Conservation (phyloP, 2,888 invertebrate species). For the Campoplex nolae region DNA sequence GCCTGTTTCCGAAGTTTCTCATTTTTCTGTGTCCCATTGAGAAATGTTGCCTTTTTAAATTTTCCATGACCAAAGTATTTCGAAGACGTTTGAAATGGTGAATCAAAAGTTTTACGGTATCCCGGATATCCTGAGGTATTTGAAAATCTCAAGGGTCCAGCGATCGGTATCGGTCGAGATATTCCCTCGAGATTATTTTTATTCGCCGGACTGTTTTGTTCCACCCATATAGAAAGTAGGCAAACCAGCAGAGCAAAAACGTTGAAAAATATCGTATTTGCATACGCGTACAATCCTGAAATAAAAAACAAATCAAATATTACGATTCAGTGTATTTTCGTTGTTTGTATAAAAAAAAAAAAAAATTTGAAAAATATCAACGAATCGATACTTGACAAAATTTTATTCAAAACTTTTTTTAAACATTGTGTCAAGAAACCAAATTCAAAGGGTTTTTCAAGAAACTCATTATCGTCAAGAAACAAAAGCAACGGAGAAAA, state of each 20-base stretch:
- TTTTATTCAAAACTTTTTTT: no score
- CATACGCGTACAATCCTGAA: slow-evolving; percentile 74
- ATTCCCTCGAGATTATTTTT: slow-evolving; percentile 25
- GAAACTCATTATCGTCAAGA: no score
- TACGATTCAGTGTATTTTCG: no score
- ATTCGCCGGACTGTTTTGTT: slow-evolving; percentile 67
- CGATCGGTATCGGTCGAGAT: slow-evolving; percentile 36
- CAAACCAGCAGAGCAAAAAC: slow-evolving; percentile 74
- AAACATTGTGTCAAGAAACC: no score
- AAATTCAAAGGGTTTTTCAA: no score
- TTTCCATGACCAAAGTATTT: slow-evolving; percentile 13
- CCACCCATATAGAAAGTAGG: slow-evolving; percentile 76
- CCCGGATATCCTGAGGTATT: slow-evolving; percentile 55
- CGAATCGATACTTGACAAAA: no score
- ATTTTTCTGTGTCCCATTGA: slow-evolving; percentile 29
- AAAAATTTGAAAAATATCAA: no score
- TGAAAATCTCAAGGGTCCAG: slow-evolving; percentile 44
- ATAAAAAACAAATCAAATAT: slow-evolving; percentile 9
- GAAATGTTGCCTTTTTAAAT: background rate
- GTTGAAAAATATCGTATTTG: slow-evolving; percentile 75
- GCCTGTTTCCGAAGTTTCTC: slow-evolving; percentile 21
- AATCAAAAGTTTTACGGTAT: slow-evolving; percentile 57
- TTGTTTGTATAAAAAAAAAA: no score
- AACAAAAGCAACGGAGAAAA: no score
- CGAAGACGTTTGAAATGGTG: slow-evolving; percentile 39